Evolutionary conservation across 2,888 invertebrate genomes (phyloP), one percentile per base, ranked within the genome.

Genomic region (Orthosia incerta): DNA sequence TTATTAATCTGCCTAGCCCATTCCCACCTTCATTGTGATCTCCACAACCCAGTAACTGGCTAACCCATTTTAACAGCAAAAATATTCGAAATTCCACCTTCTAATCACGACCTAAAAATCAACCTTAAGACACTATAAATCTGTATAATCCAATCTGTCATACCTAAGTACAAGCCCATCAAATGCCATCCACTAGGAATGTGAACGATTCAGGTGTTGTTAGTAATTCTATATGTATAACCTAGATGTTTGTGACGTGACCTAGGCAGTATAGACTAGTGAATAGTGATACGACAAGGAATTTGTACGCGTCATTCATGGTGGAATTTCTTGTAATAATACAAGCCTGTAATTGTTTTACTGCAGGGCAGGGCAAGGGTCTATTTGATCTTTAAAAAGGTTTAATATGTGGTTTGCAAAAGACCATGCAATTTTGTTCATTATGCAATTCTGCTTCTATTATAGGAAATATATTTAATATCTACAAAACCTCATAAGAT

Each of bases 241-340:
- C 79, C 79, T 76, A 80, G 77, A 76, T 81, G 18, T 13, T 23
- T 50, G 39, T 63, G 45, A 55, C 51, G 68, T 65, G 75, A 80
- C 69, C 76, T 69, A 69, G 68, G 48, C 46, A 50, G 16, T 26
- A 20, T n/a, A n/a, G n/a, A n/a, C n/a, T n/a, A n/a, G 15, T 20
- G n/a, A 45, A 3, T 39, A 9, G 11, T 56, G 51, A 23, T 48
- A n/a, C 15, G 31, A 16, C 23, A 45, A 81, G 57, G 65, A 66
- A 76, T 69, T 65, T 45, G 13, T 12, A 20, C 20, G 5, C 53
- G 23, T 57, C 65, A 76, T 53, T 65, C 48, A 45, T 51, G 15
- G 13, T 26, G 4, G 0, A 16, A 71, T 46, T 51, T 51, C 15
- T 53, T 31, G 62, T 55, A 64, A 71, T 20, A 61, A 15, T 45